Conservation (phyloP, 2,797 vertebrate genomes). For the Pempheris klunzingeri region DNA sequence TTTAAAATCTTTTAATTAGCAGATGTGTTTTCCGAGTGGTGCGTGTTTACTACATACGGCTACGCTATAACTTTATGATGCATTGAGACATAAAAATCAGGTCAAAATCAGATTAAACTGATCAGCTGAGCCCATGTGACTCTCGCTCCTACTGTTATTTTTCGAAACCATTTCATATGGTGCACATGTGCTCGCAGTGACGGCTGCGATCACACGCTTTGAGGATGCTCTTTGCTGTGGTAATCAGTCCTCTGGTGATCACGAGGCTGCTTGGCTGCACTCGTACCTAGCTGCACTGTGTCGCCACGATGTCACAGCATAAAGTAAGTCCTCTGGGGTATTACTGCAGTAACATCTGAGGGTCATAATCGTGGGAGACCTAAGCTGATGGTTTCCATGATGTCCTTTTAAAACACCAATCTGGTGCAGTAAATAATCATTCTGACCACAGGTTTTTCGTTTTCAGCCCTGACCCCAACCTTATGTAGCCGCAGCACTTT, state of each 20-base stretch:
- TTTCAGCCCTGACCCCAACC: slow-evolving; percentile 44
- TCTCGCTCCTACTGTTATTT: slow-evolving; percentile 13
- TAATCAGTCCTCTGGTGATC: slow-evolving; percentile 43
- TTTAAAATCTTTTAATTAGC: not conserved
- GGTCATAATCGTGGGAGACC: slow-evolving; percentile 41
- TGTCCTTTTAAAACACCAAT: slow-evolving; percentile 53
- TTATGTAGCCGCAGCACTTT: slow-evolving; percentile 53
- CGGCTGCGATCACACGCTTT: slow-evolving; percentile 43
- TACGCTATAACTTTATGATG: not conserved
- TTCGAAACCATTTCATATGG: slow-evolving; percentile 50
- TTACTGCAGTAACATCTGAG: slow-evolving; percentile 43
- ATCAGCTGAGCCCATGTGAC: slow-evolving; percentile 20
- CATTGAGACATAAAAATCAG: not conserved
- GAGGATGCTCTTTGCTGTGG: slow-evolving; percentile 60
- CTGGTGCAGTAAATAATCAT: slow-evolving; percentile 60
- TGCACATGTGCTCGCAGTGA: slow-evolving; percentile 48
- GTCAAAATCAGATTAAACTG: slow-evolving; percentile 20
- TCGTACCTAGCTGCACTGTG: slow-evolving; percentile 47
- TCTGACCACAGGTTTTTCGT: slow-evolving; percentile 54
- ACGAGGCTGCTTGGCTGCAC: slow-evolving; percentile 44
- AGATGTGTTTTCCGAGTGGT: not conserved
- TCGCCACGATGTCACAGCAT: slow-evolving; percentile 6
- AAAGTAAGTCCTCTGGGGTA: slow-evolving; percentile 14
- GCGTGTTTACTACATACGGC: slow-evolving; percentile 9
- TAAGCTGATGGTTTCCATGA: slow-evolving; percentile 49